Conservation (phyloP, 2,797 vertebrate genomes). For the Lithobates sylvaticus region DNA sequence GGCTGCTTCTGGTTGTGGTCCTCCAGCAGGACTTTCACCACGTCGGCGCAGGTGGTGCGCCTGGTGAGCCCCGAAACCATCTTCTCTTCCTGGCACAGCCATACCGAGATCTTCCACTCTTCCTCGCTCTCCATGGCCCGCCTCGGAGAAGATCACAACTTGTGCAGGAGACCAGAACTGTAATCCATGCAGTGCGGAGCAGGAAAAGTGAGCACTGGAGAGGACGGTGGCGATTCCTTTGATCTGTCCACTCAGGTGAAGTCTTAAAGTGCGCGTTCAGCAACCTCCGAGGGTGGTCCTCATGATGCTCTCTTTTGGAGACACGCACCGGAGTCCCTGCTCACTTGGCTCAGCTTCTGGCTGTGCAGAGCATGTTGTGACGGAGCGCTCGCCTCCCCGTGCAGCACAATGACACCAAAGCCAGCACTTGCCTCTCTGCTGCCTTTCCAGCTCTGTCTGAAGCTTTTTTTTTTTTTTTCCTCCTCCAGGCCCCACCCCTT, state of each 20-base stretch:
- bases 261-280: no score
- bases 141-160: slow-evolving; percentile 15
- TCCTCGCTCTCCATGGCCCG: slow-evolving; percentile 82
- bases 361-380: no score
- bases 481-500: slow-evolving; percentile 33
- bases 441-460: slow-evolving; percentile 21
- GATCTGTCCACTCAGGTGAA: no score
- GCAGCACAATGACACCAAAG: no score
- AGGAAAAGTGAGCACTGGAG: no score
- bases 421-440: slow-evolving; percentile 11
- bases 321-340: no score
- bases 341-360: no score
- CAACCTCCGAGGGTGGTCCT: no score
- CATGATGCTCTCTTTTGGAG: no score
- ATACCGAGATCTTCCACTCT: slow-evolving; percentile 90
- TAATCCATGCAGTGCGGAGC: slow-evolving; percentile 1
- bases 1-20: slow-evolving; percentile 82
- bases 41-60: slow-evolving; percentile 92
- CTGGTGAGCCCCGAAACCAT: slow-evolving; percentile 90
- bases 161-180: not conserved
- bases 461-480: slow-evolving; percentile 16
- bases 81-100: slow-evolving; percentile 97
- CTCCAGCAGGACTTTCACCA: slow-evolving; percentile 89
- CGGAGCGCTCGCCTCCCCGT: no score
- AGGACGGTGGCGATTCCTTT: no score